Evolutionary conservation across 1,140 invertebrate genomes (phyloP).

Genomic region (Cyclargus thomasi): DNA sequence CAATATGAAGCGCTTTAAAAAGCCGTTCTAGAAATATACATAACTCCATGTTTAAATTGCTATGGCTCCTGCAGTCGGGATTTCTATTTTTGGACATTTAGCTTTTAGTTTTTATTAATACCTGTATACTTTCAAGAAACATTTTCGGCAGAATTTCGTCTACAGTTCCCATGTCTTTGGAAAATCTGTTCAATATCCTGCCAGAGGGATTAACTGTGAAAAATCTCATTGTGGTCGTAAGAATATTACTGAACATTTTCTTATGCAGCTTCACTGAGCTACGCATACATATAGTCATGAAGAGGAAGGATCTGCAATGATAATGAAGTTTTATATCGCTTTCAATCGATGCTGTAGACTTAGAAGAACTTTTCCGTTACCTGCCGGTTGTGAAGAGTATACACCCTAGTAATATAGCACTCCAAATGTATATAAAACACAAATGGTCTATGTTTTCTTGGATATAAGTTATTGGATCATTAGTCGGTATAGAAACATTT

Average conservation of each 20-base stretch:
- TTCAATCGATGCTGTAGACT: too few species aligned
- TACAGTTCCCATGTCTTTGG: slow-evolving; percentile 89
- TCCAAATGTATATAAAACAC: slow-evolving; percentile 78
- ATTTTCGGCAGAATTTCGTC: slow-evolving; percentile 88
- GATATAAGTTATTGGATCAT: too few species aligned
- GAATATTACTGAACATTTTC: slow-evolving; percentile 87
- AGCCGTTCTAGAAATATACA: too few species aligned
- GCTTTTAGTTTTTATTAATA: slow-evolving; percentile 45
- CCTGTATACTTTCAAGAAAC: slow-evolving; percentile 83
- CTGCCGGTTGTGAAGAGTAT: slow-evolving; percentile 75
- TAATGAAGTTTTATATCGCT: too few species aligned
- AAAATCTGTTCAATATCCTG: slow-evolving; percentile 89
- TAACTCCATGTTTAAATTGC: too few species aligned
- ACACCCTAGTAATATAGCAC: slow-evolving; percentile 73
- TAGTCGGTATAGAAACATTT: too few species aligned
- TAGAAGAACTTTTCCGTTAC: slow-evolving; percentile 26
- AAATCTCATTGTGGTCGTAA: slow-evolving; percentile 89
- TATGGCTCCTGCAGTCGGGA: too few species aligned
- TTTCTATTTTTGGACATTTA: too few species aligned
- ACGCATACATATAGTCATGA: slow-evolving; percentile 86
- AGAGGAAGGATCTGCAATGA: slow-evolving; percentile 74
- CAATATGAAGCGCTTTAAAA: too few species aligned
- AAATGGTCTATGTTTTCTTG: slow-evolving; percentile 39
- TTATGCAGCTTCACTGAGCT: slow-evolving; percentile 89
- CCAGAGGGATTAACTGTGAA: slow-evolving; percentile 91